Conservation (phyloP, 1,140 invertebrate species). For the Diabrotica virgifera region DNA sequence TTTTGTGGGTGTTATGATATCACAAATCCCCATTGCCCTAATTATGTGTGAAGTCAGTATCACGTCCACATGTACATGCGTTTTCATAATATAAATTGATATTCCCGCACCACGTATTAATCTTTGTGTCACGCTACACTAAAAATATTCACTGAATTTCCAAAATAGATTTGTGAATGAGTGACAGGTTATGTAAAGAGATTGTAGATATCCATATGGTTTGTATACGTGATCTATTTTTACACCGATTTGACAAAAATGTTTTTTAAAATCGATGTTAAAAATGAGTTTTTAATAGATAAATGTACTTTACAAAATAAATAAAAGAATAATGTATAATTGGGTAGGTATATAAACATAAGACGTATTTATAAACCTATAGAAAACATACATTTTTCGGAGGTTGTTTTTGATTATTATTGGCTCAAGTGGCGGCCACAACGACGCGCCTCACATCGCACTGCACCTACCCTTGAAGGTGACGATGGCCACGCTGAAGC, state of each 20-base stretch:
- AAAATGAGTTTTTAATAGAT: no score
- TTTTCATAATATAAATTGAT: neutral
- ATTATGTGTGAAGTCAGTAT: neutral
- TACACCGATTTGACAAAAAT: neutral
- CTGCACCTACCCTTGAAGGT: no score
- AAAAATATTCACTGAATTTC: neutral
- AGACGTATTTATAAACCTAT: no score
- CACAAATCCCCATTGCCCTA: neutral
- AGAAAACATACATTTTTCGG: no score
- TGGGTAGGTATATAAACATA: no score
- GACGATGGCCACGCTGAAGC: no score
- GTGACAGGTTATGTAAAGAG: neutral
- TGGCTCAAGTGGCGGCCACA: no score
- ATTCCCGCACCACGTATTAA: neutral
- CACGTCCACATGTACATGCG: neutral
- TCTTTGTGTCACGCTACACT: neutral
- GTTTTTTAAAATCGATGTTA: neutral
- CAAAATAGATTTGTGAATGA: conserved; percentile 1
- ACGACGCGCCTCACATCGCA: no score
- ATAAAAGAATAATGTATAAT: no score
- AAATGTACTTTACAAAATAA: no score
- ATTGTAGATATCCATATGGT: neutral
- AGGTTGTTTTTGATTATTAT: no score
- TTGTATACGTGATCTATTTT: neutral
- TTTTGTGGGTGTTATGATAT: neutral